Evolutionary conservation across 2,113 vertebrate genomes (phyloP).

Genomic region (Casuarius casuarius): DNA sequence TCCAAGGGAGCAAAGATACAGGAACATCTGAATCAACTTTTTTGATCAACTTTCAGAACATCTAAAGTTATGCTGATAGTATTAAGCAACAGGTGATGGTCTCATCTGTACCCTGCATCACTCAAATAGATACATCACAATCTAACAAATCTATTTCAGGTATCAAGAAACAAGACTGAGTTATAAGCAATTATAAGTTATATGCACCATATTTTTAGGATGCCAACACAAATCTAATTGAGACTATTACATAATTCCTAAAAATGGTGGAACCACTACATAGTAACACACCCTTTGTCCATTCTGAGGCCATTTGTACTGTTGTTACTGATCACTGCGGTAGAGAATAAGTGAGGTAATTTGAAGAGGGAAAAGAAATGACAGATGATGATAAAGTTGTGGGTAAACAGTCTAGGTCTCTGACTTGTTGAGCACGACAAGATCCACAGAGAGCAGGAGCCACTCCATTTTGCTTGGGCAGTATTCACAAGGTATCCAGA

Average conservation of each 20-base stretch:
- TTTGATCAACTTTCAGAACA: not conserved
- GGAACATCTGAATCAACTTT: not conserved
- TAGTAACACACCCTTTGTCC: not conserved
- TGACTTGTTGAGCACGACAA: not conserved
- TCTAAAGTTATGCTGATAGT: not conserved
- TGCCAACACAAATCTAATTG: not conserved
- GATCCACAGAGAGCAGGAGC: not conserved
- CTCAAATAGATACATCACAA: not conserved
- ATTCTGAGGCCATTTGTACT: not conserved
- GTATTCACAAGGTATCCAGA: not conserved
- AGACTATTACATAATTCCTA: not conserved
- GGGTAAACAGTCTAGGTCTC: not conserved
- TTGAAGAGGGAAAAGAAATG: not conserved
- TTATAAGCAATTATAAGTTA: not conserved
- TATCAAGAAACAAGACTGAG: not conserved
- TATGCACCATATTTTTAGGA: not conserved
- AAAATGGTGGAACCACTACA: not conserved
- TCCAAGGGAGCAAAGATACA: not conserved
- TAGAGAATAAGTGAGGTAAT: not conserved
- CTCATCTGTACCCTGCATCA: not conserved
- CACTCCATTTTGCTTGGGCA: not conserved
- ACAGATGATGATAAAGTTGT: not conserved
- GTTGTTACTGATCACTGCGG: accelerated
- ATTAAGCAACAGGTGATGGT: not conserved
- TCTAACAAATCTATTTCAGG: not conserved